phyloP scores from a whole-genome alignment of 2,888 invertebrate species.

The Aspidiotus rigidus region DNA sequence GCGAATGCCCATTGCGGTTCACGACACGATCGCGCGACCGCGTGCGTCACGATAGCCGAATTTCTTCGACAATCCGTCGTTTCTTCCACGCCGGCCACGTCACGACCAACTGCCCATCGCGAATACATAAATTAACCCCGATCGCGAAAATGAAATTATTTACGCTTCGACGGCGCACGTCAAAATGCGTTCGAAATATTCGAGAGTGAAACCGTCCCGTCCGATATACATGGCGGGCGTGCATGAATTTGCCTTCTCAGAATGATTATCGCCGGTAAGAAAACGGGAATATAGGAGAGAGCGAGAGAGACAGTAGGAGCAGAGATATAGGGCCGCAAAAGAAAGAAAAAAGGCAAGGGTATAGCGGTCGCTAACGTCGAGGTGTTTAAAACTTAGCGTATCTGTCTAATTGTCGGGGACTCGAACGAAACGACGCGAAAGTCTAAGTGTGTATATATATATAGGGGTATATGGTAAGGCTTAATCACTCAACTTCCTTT shows the following conservation, averaged over 20 bases:
- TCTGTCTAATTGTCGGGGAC: slow-evolving; percentile 37
- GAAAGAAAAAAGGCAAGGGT: not conserved
- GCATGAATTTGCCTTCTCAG: slow-evolving; percentile 15
- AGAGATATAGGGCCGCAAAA: not conserved
- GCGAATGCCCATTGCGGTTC: no score
- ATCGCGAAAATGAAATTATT: slow-evolving; percentile 6
- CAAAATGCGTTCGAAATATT: slow-evolving; percentile 16
- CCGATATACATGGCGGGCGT: slow-evolving; percentile 2
- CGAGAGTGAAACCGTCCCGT: not conserved
- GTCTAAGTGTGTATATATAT: slow-evolving; percentile 13
- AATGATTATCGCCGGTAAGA: slow-evolving; percentile 7
- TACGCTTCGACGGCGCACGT: slow-evolving; percentile 16
- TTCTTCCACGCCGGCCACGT: not conserved
- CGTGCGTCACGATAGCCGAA: not conserved
- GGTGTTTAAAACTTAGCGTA: slow-evolving; percentile 37
- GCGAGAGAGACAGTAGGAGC: not conserved
- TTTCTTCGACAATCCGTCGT: not conserved
- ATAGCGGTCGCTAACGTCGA: not conserved
- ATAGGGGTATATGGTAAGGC: slow-evolving; percentile 1
- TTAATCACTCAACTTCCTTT: slow-evolving; percentile 32
- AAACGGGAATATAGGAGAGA: slow-evolving; percentile 16
- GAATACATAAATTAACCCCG: slow-evolving; percentile 2
- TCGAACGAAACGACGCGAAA: slow-evolving; percentile 24
- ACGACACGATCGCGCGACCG: no score
- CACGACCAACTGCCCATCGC: not conserved